Evolutionary conservation across 2,888 invertebrate species (phyloP).

Genomic region (Metalampra italica): DNA sequence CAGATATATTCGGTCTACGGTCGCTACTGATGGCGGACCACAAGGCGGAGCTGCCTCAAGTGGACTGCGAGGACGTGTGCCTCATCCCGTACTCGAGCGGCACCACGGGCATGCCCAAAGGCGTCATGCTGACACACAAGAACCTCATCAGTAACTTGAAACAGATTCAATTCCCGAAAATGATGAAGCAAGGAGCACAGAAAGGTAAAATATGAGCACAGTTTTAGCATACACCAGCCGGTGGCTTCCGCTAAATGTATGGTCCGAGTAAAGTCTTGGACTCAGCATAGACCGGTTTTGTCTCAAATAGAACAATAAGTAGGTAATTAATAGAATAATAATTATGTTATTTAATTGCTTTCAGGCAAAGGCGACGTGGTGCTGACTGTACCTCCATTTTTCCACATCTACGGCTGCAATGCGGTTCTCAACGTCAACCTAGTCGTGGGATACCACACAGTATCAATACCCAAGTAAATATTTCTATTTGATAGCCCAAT

Average conservation of each 20-base stretch:
- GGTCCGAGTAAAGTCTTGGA: too few relatives aligned
- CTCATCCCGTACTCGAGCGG: constrained; percentile 82
- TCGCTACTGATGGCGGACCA: constrained; percentile 65
- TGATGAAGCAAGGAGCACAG: constrained; percentile 62
- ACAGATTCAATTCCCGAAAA: constrained; percentile 62
- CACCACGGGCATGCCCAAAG: constrained; percentile 90
- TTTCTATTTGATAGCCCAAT: too few relatives aligned
- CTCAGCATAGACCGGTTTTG: too few relatives aligned
- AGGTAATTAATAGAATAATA: too few relatives aligned
- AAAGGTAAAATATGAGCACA: constrained; percentile 47
- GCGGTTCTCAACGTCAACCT: constrained; percentile 81
- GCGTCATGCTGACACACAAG: constrained; percentile 85
- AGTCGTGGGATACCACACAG: constrained; percentile 78
- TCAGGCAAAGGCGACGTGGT: constrained; percentile 74
- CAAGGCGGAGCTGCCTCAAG: constrained; percentile 54
- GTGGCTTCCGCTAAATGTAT: too few relatives aligned
- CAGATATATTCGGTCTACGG: constrained; percentile 67
- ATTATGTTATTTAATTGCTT: neutral
- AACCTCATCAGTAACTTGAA: constrained; percentile 80
- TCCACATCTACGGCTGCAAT: constrained; percentile 88
- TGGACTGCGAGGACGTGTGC: constrained; percentile 73
- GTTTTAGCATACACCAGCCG: too few relatives aligned
- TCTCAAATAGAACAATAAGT: too few relatives aligned
- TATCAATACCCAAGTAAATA: constrained; percentile 80
- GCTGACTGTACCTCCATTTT: constrained; percentile 85